Percentiles rank a stretch among this genome's conserved stretches.
These are phyloP conservation scores for Tenthredo mesomela DNA, from an alignment of 2,888 invertebrate genomes.

Conservation along the genomic window DNA sequence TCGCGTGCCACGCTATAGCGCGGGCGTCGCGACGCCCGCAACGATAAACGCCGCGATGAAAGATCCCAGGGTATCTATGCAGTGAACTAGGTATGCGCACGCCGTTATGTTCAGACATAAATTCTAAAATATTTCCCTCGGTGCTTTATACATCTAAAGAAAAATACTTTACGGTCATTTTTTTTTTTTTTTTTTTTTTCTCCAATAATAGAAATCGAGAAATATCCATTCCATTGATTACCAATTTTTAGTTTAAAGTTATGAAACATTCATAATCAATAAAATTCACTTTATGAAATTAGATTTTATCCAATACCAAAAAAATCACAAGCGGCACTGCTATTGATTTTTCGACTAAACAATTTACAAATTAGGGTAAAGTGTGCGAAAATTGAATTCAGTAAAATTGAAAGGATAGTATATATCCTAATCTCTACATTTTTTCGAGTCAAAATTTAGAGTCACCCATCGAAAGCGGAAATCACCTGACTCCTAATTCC, in stretches of 20 bases:
- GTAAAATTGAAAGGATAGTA: no score
- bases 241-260: not conserved
- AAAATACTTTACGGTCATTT: not conserved
- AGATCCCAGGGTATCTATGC: constrained; percentile 19
- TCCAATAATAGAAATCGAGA: not conserved
- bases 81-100: not conserved
- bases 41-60: constrained; percentile 33
- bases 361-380: no score
- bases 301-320: not conserved
- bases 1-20: constrained; percentile 28
- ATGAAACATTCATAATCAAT: no score
- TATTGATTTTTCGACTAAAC: no score
- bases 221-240: not conserved
- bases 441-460: no score
- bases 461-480: no score
- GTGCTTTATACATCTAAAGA: not conserved
- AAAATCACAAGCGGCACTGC: not conserved
- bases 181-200: not conserved
- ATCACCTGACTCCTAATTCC: no score
- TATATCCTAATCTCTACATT: no score
- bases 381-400: not conserved
- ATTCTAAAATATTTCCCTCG: not conserved
- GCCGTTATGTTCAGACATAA: not conserved
- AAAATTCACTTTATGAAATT: not conserved
- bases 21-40: constrained; percentile 39